Evolutionary conservation across 1,140 invertebrate genomes (phyloP), one percentile per base, ranked within the genome.

Genomic region (Aethina tumida): DNA sequence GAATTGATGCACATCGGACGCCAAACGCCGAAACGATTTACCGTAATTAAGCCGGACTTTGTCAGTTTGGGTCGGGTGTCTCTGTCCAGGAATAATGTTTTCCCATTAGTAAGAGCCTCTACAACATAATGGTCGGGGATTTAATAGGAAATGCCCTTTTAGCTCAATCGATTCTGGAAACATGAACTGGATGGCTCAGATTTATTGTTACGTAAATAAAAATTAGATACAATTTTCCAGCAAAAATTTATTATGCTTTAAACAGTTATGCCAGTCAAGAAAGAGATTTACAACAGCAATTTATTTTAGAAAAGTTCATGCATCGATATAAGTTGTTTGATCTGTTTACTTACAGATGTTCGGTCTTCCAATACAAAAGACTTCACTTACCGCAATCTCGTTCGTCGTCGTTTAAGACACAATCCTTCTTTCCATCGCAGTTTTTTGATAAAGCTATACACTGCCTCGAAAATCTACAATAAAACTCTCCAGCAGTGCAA

Each of bases 331-430:
- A n/a, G n/a, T n/a, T n/a, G n/a, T n/a, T n/a, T n/a, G n/a, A n/a
- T n/a, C n/a, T n/a, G n/a, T n/a, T n/a, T n/a, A n/a, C n/a, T n/a
- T n/a, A n/a, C n/a, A n/a, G n/a, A n/a, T n/a, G n/a, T n/a, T n/a
- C n/a, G n/a, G n/a, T n/a, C n/a, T n/a, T n/a, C n/a, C n/a, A 31
- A 24, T 29, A 24, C 13, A 41, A 31, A 42, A 33, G 33, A 32
- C 25, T 36, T 26, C 31, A 42, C 75, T 69, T 59, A 81, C 78
- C 69, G 53, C 79, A 81, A 52, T 77, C 68, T n/a, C 60, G 47
- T 67, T 87, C 84, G 55, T 87, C 84, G 56, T 84, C 82, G 10
- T 66, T 66, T 33, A 73, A 67, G 2, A 53, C 49, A 53, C 82
- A 85, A 52, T 85, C 77, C 13, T 57, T 43, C n/a, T 48, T 49